phyloP scores from a whole-genome alignment of 1,140 invertebrate species.

The Gryllus bimaculatus region DNA sequence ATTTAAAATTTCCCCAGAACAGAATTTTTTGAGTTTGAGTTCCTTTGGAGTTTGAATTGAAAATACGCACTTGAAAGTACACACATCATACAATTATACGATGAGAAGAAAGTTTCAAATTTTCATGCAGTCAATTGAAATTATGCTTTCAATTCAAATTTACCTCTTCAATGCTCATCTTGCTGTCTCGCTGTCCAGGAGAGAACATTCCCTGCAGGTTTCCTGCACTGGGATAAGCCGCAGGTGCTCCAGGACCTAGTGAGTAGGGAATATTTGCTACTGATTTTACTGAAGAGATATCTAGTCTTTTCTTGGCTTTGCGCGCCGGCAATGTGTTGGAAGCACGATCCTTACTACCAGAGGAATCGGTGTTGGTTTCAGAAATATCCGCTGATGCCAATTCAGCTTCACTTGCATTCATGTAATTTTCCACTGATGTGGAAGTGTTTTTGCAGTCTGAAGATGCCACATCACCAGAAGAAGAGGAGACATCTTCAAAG shows the following conservation, averaged over 20 bases:
- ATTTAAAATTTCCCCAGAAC: too few relatives aligned
- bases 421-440: constrained; percentile 30
- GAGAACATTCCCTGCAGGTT: not conserved
- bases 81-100: too few relatives aligned
- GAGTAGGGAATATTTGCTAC: constrained; percentile 16
- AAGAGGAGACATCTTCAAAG: constrained; percentile 17
- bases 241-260: not conserved
- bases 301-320: constrained; percentile 42
- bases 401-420: constrained; percentile 34
- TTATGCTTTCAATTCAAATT: not conserved
- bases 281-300: constrained; percentile 36
- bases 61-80: too few relatives aligned
- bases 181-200: not conserved
- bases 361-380: constrained; percentile 31
- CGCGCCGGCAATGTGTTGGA: constrained; percentile 40
- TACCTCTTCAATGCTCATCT: not conserved
- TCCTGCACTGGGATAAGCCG: not conserved
- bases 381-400: constrained; percentile 26
- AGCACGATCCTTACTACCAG: constrained; percentile 35
- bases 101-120: too few relatives aligned
- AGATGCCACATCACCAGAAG: constrained; percentile 10
- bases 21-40: too few relatives aligned
- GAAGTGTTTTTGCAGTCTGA: not conserved
- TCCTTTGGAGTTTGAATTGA: too few relatives aligned
- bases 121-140: too few relatives aligned